Conservation (phyloP, 2,888 invertebrate genomes). For the Hirtodrosophila trivittata region DNA sequence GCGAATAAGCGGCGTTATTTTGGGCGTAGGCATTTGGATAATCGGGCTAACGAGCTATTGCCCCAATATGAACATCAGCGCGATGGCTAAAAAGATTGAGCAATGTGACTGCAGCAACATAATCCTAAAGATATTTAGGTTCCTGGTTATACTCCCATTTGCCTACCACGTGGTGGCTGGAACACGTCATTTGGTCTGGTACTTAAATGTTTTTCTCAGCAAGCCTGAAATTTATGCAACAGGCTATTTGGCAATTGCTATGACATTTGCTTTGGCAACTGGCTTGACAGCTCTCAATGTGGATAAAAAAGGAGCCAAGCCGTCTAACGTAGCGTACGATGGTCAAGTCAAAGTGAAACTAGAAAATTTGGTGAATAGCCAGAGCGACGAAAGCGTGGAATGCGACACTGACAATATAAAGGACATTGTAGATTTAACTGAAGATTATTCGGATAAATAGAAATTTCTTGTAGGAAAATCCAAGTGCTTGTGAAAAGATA, state of each 20-base stretch:
- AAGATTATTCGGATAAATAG: too few relatives aligned
- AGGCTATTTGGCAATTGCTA: slow-evolving; percentile 46
- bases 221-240: slow-evolving; percentile 54
- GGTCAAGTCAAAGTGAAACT: too few relatives aligned
- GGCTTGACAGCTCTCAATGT: slow-evolving; percentile 10
- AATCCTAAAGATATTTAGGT: slow-evolving; percentile 26
- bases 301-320: neutral
- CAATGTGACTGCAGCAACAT: slow-evolving; percentile 12
- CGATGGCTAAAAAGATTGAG: slow-evolving; percentile 31
- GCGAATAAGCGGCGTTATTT: slow-evolving; percentile 41
- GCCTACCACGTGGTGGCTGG: slow-evolving; percentile 59
- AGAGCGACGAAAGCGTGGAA: too few relatives aligned
- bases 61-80: slow-evolving; percentile 31
- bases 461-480: too few relatives aligned
- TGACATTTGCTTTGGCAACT: slow-evolving; percentile 41
- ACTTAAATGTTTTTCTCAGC: slow-evolving; percentile 52
- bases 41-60: slow-evolving; percentile 44
- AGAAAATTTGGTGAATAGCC: too few relatives aligned
- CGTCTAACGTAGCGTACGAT: too few relatives aligned
- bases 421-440: too few relatives aligned
- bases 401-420: too few relatives aligned
- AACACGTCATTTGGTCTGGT: slow-evolving; percentile 56
- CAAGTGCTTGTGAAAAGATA: too few relatives aligned
- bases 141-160: slow-evolving; percentile 47
- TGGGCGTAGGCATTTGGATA: slow-evolving; percentile 46